A percentile compares a stretch with the other conserved stretches of the same genome.
Conservation (phyloP, 2,113 vertebrate genomes). For the Alethe castanea region DNA sequence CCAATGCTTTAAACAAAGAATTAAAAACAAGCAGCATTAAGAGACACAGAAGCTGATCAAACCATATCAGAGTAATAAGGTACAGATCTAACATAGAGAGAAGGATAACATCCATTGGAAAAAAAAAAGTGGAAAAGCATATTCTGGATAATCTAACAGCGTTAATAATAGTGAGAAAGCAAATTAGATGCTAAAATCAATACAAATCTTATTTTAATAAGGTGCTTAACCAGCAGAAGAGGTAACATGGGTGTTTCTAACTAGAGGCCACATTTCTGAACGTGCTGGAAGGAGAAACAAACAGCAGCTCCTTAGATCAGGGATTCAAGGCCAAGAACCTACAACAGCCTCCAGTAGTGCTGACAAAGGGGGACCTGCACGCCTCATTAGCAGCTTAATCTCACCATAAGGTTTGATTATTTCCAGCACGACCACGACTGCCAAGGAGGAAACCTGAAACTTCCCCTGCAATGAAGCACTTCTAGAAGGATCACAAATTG, state of each 20-base stretch:
- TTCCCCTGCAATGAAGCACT: neutral
- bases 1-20: neutral
- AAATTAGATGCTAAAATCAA: neutral
- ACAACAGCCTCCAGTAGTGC: neutral
- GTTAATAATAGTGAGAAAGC: neutral
- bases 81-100: neutral
- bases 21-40: neutral
- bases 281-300: neutral
- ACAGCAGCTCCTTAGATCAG: neutral
- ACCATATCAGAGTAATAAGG: neutral
- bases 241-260: neutral
- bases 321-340: constrained; percentile 18
- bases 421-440: fast-evolving
- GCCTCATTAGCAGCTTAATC: constrained; percentile 56
- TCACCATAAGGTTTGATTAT: constrained; percentile 26
- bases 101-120: neutral
- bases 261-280: neutral
- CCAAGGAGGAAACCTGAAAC: neutral
- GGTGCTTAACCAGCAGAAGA: neutral
- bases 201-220: neutral
- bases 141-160: neutral
- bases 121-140: neutral
- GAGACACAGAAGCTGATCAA: neutral
- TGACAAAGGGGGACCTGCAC: constrained; percentile 19
- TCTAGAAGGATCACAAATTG: neutral